Evolutionary conservation across 2,888 invertebrate species (phyloP), one percentile per base, ranked within the genome.

Genomic region (Cephus pygmeus): DNA sequence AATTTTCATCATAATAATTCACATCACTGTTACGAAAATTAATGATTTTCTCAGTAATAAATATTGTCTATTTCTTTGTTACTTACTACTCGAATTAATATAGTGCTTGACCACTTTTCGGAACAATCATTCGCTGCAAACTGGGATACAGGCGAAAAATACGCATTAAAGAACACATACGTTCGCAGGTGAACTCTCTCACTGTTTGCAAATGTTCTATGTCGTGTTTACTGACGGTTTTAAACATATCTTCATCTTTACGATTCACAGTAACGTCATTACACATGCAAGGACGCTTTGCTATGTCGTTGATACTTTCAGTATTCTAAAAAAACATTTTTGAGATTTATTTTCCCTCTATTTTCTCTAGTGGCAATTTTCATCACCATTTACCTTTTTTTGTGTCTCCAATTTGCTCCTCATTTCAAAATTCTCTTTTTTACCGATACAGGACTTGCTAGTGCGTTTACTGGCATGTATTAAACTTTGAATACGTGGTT

Each of bases 1-100:
- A 87, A 36, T 73, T 84, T 77, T 77, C 84, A 31, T 83, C 83
- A 3, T 83, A 84, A 68, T 86, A 69, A 80, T 40, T 34, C 71
- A 15, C 3, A 71, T 12, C 31, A 71, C 9, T 56, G 56, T 71
- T 71, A 71, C 34, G 71, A 71, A 34, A 71, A 71, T 15, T 31
- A 9, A 30, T 69, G 33, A 31, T 71, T 31, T 1, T 34, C 31
- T 71, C 12, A 71, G 71, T 71, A 23, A 71, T 71, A 71, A 56
- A 56, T 56, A 56, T 23, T 56, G 9, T 56, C 23, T 23, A 56
- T 23, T 56, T 56, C 2, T 23, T 56, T 56, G 9, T 56, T 56
- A 56, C 9, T 56, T 56, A 56, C 56, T 56, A 23, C 23, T 56
- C 15, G 56, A 1, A 12, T 71, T 34, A 71, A 71, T 31, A 71